Conservation (phyloP, 2,888 invertebrate genomes). For the Pseudanteris insignis region DNA sequence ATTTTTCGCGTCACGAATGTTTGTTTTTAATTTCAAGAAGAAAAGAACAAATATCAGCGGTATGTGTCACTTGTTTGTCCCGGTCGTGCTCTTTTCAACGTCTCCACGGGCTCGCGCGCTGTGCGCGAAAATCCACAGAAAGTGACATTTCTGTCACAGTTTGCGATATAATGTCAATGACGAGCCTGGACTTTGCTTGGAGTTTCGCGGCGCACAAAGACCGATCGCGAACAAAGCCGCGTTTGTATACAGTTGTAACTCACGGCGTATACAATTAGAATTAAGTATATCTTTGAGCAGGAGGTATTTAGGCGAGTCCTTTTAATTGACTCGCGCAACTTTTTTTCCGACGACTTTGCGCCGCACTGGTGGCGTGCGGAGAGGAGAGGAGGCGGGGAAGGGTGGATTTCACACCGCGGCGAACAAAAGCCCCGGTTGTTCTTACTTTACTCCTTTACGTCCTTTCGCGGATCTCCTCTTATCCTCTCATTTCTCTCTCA, state of each 20-base stretch:
- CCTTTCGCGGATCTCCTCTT: too few relatives aligned
- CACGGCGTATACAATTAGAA: conserved; percentile 17
- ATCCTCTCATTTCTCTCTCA: too few relatives aligned
- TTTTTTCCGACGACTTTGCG: conserved; percentile 1
- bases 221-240: conserved; percentile 19
- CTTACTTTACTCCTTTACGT: too few relatives aligned
- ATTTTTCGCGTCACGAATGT: conserved; percentile 21
- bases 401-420: too few relatives aligned
- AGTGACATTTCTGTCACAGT: conserved; percentile 24
- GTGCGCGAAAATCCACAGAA: conserved; percentile 21
- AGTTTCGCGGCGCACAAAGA: conserved; percentile 8
- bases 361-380: background rate
- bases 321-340: conserved; percentile 28
- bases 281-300: conserved; percentile 25
- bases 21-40: conserved; percentile 38
- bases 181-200: too few relatives aligned
- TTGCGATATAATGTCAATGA: conserved; percentile 23
- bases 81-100: too few relatives aligned
- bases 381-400: background rate
- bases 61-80: conserved; percentile 30
- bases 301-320: conserved; percentile 22
- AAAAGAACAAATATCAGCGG: conserved; percentile 34
- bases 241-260: conserved; percentile 9
- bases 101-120: too few relatives aligned
- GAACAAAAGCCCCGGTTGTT: too few relatives aligned